Evolutionary conservation across 2,113 vertebrate species (phyloP), one percentile per base, ranked within the genome.

Genomic region (Syngnathus typhle): DNA sequence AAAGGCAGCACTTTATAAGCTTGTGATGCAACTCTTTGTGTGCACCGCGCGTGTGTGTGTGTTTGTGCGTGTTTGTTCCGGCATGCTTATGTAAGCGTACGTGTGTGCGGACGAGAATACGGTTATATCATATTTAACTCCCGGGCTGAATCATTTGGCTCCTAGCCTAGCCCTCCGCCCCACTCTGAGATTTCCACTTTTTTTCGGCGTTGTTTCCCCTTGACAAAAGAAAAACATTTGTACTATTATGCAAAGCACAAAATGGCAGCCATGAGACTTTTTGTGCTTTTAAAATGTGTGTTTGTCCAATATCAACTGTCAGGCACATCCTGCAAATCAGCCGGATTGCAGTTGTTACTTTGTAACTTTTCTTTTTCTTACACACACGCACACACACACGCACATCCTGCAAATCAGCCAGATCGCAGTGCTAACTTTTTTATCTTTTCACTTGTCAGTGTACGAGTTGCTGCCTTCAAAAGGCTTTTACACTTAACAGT

Each of bases 81-180:
- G 82, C 62, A 47, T 70, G 75, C 84, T 90, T 90, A 87, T 87
- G 80, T 89, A 90, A 90, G 86, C 70, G 74, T 87, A 65, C 63
- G 51, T 79, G 80, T 81, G 73, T 79, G 79, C 82, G 83, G 84
- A 86, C 78, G 76, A 82, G 83, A 84, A 85, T 82, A 83, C 71
- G 85, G 84, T 87, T 88, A 84, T 81, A 85, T 87, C 82, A 87
- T 83, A 77, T 83, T 82, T 87, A 85, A 72, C 85, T 85, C 77
- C 73, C 60, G 37, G 75, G 72, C 78, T 82, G 70, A 75, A 76
- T 73, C 74, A 54, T 70, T 73, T 70, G 55, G 60, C 72, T 64
- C 56, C 47, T 41, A 63, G 43, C 67, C 58, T 41, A 21, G n/a
- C 51, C 51, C 11, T 13, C 52, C 52, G 12, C 52, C 1, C 52